Evolutionary conservation across 2,113 vertebrate species (phyloP), one percentile per base, ranked within the genome.

Genomic region (Ochotona princeps): DNA sequence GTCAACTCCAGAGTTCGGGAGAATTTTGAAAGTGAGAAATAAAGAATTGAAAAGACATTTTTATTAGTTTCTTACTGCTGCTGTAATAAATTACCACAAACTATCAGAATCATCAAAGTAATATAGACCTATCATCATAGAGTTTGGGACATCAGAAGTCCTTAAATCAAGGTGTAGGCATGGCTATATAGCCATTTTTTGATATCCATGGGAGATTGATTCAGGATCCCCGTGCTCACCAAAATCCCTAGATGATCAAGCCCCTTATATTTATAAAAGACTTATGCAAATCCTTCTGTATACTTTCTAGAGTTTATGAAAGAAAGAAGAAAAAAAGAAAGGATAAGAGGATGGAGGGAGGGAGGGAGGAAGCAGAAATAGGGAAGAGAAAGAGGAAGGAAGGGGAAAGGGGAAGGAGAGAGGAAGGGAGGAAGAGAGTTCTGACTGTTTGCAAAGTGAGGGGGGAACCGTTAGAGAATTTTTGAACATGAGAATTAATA

Each of bases 21-120:
- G 8, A 44, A 69, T 94, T 94, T 89, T 89, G 32, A 44, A 20
- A 73, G 5, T 82, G 49, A 84, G 44, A 83, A 79, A 60, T 60
- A 80, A 91, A 87, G 3, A 69, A 47, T 26, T 69, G 21, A 78
- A 90, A 85, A 90, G 35, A 32, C 2, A 85, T 51, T n/a, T 78
- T 0, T 72, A 60, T 74, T 86, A 70, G 2, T 89, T 91, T 94
- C 66, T 8, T 86, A 60, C 63, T 72, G 38, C 2, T 85, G 7
- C 44, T 73, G 1, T 49, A 88, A 90, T 23, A 86, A 65, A 66
- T 69, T 38, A 28, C 65, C 6, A 38, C 38, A 69, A 87, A 49
- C 1, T 38, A 57, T 57, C 51, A 26, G 65, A 28, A n/a, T 18
- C 20, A 57, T 90, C 30, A 69, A 79, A 90, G 67, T 57, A 76